Percentiles rank a stretch among this genome's conserved stretches.
These are phyloP conservation scores for Trichacis sp. DNA, from an alignment of 2,888 invertebrate genomes.

Conservation along the genomic window DNA sequence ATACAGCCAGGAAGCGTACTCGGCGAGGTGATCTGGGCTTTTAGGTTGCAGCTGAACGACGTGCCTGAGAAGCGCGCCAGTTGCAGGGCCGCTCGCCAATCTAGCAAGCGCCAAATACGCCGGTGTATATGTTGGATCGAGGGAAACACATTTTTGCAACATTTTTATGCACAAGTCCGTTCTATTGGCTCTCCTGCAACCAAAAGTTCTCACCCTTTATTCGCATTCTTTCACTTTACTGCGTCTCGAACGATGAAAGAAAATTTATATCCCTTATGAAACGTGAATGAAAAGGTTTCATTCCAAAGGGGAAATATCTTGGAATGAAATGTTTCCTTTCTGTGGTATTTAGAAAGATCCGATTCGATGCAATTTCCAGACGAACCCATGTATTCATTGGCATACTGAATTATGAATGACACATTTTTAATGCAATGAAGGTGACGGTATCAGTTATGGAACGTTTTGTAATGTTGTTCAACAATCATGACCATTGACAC, in stretches of 20 bases:
- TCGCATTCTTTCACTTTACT: not conserved
- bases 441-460: no score
- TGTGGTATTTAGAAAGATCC: no score
- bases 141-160: conserved; percentile 76
- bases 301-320: no score
- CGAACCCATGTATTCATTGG: no score
- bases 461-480: no score
- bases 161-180: conserved; percentile 76
- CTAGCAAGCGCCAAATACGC: conserved; percentile 78
- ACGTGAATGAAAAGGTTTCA: no score
- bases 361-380: no score
- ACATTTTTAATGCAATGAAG: no score
- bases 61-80: conserved; percentile 73
- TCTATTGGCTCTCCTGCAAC: conserved; percentile 76
- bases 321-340: no score
- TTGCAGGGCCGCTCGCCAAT: conserved; percentile 72
- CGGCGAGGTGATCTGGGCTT: conserved; percentile 78
- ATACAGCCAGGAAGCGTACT: conserved; percentile 80
- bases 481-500: no score
- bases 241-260: not conserved
- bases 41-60: conserved; percentile 77
- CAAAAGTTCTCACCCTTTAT: conserved; percentile 40
- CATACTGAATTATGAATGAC: no score
- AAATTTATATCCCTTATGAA: not conserved
- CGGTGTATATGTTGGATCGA: conserved; percentile 78